Evolutionary conservation across 64 coral and sea anemone species (phyloP).

Genomic region (Montipora foliosa): DNA sequence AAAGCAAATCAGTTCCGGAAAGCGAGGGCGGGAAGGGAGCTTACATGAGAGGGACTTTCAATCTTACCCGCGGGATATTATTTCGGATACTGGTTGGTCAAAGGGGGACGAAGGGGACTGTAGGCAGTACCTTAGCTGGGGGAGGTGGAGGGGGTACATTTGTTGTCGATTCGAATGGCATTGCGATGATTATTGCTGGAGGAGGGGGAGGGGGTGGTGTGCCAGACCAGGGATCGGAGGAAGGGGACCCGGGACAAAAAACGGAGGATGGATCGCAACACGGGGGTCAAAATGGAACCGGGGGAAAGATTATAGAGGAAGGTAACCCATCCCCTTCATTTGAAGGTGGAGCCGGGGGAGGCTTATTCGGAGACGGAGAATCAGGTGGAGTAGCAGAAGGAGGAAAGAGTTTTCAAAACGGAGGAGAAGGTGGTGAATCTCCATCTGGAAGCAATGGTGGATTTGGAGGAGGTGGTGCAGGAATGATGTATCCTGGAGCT

Average conservation of each 20-base stretch:
- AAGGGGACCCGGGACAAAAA: constrained; percentile 59
- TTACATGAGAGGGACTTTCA: constrained; percentile 68
- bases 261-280: constrained; percentile 29
- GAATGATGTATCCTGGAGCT: constrained; percentile 33
- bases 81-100: constrained; percentile 72
- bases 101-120: not conserved
- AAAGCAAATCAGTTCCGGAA: constrained; percentile 30
- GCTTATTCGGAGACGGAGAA: constrained; percentile 54
- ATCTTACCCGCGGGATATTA: constrained; percentile 5
- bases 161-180: constrained; percentile 35
- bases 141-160: constrained; percentile 84
- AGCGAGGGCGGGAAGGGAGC: constrained; percentile 51
- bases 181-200: constrained; percentile 65
- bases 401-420: constrained; percentile 51
- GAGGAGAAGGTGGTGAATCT: constrained; percentile 50
- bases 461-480: constrained; percentile 77
- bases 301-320: constrained; percentile 26
- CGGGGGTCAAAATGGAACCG: constrained; percentile 5
- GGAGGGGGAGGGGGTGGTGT: constrained; percentile 28
- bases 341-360: constrained; percentile 52
- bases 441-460: constrained; percentile 29
- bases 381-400: not conserved
- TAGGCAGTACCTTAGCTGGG: constrained; percentile 7
- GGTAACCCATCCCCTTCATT: not conserved
- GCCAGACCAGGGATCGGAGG: too few relatives aligned